phyloP scores from a whole-genome alignment of 1,140 invertebrate genomes.

The Pachypeltis micranthus region DNA sequence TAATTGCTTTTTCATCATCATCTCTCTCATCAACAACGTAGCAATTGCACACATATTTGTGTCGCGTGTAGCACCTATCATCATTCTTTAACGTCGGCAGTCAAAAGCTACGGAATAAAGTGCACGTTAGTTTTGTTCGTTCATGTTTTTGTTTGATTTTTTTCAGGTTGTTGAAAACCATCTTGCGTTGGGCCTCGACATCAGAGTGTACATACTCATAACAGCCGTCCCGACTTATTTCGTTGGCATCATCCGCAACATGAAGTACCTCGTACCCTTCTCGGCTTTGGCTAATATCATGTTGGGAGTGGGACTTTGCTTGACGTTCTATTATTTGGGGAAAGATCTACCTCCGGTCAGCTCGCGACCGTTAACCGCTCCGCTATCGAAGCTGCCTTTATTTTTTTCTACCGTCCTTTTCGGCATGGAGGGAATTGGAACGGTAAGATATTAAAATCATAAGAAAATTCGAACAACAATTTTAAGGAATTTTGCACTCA shows the following conservation, averaged over 20 bases:
- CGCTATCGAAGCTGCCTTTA: constrained; percentile 22
- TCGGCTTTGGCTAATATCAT: constrained; percentile 42
- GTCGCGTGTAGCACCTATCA: too few relatives aligned
- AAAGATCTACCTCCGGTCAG: constrained; percentile 20
- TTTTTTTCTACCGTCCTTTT: constrained; percentile 52
- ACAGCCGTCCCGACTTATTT: constrained; percentile 45
- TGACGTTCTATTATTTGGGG: constrained; percentile 62
- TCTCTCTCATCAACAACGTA: too few relatives aligned
- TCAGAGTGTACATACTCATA: constrained; percentile 43
- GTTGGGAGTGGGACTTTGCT: constrained; percentile 39
- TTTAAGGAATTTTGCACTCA: too few relatives aligned
- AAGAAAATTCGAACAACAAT: not conserved
- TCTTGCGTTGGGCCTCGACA: constrained; percentile 29
- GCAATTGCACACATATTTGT: too few relatives aligned
- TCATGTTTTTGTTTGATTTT: too few relatives aligned
- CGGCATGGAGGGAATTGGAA: constrained; percentile 66
- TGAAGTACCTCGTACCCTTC: constrained; percentile 46
- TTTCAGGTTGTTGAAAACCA: constrained; percentile 44
- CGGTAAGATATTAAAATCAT: constrained; percentile 35
- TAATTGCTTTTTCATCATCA: too few relatives aligned
- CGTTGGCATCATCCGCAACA: constrained; percentile 50
- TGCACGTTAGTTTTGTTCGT: too few relatives aligned
- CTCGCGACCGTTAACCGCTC: constrained; percentile 3
- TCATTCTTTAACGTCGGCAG: too few relatives aligned
- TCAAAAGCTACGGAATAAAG: too few relatives aligned